A percentile compares a stretch with the other conserved stretches of the same genome.
These are phyloP conservation scores for Achatina immaculata DNA, from an alignment of 1,140 invertebrate genomes.

Conservation along the genomic window DNA sequence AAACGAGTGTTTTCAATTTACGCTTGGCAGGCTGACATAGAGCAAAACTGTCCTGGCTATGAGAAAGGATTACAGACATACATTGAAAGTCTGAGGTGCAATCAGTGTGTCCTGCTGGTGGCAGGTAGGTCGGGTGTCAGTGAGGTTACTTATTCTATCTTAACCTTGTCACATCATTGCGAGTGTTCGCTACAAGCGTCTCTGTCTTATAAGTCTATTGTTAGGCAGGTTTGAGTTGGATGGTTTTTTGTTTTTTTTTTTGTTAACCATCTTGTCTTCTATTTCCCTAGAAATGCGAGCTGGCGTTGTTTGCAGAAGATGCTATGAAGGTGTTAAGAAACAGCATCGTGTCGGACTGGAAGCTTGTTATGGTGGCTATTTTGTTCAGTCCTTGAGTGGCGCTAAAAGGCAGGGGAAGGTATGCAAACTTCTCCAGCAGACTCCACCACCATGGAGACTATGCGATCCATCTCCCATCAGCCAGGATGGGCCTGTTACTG, in stretches of 20 bases:
- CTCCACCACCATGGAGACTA: too few relatives aligned
- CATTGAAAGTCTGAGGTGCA: constrained; percentile 40
- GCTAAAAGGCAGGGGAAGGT: neutral
- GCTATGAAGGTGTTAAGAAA: too few relatives aligned
- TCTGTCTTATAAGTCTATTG: neutral
- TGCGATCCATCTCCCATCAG: too few relatives aligned
- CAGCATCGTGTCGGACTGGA: too few relatives aligned
- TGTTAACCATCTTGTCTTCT: neutral
- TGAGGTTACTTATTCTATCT: neutral
- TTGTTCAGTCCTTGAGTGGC: too few relatives aligned
- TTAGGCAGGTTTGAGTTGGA: neutral
- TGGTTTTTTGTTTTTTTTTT: neutral
- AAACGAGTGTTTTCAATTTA: too few relatives aligned
- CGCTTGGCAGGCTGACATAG: constrained; percentile 43
- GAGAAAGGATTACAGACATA: constrained; percentile 22
- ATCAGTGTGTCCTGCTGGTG: constrained; percentile 51
- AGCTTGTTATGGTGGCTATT: too few relatives aligned
- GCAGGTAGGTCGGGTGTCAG: constrained; percentile 42
- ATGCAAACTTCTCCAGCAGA: neutral
- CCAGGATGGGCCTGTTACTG: too few relatives aligned
- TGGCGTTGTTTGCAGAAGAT: too few relatives aligned
- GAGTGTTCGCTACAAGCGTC: neutral
- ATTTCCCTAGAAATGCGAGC: too few relatives aligned
- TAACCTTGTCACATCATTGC: neutral
- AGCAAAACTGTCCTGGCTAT: constrained; percentile 46